These are phyloP conservation scores for Ancistrus triradiatus DNA, from an alignment of 2,113 vertebrate genomes.

Conservation along the genomic window DNA sequence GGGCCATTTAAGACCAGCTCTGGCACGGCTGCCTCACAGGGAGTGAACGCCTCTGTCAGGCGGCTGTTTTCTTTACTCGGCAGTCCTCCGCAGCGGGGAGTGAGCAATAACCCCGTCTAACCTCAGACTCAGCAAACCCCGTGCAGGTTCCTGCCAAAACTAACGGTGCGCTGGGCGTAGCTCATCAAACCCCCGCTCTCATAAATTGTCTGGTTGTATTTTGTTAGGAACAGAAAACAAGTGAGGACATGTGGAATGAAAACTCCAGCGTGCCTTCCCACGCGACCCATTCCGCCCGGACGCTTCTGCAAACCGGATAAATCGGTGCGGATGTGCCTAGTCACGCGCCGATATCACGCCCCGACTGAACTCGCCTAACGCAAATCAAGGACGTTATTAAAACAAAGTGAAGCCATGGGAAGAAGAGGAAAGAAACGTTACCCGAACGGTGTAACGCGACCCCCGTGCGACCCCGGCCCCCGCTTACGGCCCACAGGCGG, in stretches of 20 bases:
- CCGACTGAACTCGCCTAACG: conserved; percentile 1
- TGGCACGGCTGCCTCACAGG: conserved; percentile 24
- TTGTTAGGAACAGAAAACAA: conserved; percentile 37
- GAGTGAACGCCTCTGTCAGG: conserved; percentile 26
- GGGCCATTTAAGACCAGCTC: conserved; percentile 34
- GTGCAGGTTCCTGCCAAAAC: conserved; percentile 12
- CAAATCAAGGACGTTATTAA: background rate
- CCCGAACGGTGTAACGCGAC: conserved; percentile 42
- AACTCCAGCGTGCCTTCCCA: conserved; percentile 5
- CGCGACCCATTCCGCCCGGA: conserved; percentile 11
- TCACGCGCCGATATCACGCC: background rate
- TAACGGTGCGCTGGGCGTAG: too few species aligned
- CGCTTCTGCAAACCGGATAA: conserved; percentile 28
- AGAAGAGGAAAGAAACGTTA: conserved; percentile 32
- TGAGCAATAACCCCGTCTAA: conserved; percentile 22
- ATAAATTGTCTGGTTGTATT: too few species aligned
- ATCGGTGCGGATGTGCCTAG: conserved; percentile 16
- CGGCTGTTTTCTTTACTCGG: conserved; percentile 34
- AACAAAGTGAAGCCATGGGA: conserved; percentile 33
- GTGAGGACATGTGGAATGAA: conserved; percentile 33
- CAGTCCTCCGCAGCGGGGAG: conserved; percentile 20
- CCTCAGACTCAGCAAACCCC: conserved; percentile 33
- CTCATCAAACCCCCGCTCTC: too few species aligned
- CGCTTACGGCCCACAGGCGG: conserved; percentile 2
- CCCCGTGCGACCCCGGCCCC: conserved; percentile 33